Evolutionary conservation across 2,888 invertebrate species (phyloP).

Genomic region (Drosophila picticornis): DNA sequence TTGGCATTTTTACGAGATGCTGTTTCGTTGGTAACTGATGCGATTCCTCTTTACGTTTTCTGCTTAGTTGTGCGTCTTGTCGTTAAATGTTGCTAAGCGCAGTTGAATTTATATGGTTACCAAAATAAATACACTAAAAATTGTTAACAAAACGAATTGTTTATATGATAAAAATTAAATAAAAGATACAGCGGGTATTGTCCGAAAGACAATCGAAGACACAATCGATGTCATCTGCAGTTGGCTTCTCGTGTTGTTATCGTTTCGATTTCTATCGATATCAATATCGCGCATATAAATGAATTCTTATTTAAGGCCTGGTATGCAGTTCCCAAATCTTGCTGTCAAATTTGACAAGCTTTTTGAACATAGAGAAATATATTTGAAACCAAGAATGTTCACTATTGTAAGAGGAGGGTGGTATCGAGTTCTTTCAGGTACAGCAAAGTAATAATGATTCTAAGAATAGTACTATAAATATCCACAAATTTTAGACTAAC

Average conservation of each 20-base stretch:
- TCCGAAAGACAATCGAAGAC: slow-evolving; percentile 41
- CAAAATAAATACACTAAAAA: slow-evolving; percentile 13
- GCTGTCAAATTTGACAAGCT: not conserved
- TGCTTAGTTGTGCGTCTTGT: slow-evolving; percentile 12
- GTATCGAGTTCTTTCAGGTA: not conserved
- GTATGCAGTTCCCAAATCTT: not conserved
- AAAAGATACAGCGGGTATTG: slow-evolving; percentile 53
- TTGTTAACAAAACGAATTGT: slow-evolving; percentile 22
- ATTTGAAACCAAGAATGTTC: too few species aligned
- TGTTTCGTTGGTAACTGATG: slow-evolving; percentile 21
- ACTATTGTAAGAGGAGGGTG: not conserved
- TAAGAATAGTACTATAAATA: not conserved
- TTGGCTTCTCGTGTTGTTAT: not conserved
- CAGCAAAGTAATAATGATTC: not conserved
- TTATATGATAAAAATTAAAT: slow-evolving; percentile 57
- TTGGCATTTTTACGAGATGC: slow-evolving; percentile 90
- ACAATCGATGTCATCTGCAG: slow-evolving; percentile 5
- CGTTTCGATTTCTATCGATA: slow-evolving; percentile 5
- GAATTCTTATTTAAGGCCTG: not conserved
- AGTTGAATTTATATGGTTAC: slow-evolving; percentile 34
- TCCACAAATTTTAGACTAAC: not conserved
- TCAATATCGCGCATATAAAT: not conserved
- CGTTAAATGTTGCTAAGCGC: not conserved
- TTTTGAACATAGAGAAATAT: not conserved
- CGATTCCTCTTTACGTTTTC: not conserved